phyloP scores from a whole-genome alignment of 1,140 invertebrate species.

The Cataglyphis hispanica region DNA sequence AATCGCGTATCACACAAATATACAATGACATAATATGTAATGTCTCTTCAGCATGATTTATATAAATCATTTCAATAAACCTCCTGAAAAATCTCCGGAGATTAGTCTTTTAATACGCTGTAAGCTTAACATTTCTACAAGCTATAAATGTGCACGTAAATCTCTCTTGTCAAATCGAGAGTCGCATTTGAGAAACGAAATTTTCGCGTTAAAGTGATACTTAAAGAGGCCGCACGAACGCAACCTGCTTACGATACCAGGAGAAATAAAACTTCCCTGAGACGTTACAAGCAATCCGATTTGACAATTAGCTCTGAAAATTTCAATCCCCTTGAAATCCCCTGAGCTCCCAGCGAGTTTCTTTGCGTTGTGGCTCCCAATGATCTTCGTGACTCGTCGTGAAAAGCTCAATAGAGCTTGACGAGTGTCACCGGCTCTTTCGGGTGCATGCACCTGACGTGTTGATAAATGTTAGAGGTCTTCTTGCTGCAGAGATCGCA shows the following conservation, averaged over 20 bases:
- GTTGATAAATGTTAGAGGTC: slow-evolving; percentile 84
- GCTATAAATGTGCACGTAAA: background rate
- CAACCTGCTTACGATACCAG: background rate
- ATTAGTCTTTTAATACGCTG: background rate
- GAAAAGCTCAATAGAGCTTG: slow-evolving; percentile 78
- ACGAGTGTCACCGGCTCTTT: slow-evolving; percentile 79
- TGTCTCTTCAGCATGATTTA: background rate
- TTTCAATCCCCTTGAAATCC: too few relatives aligned
- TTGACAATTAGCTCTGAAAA: background rate
- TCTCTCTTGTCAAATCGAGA: background rate
- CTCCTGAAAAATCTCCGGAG: background rate
- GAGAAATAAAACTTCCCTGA: background rate
- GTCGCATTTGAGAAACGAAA: background rate
- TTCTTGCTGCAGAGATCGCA: slow-evolving; percentile 85
- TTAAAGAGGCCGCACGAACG: background rate
- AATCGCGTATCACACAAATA: background rate
- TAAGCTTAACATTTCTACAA: background rate
- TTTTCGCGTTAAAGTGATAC: background rate
- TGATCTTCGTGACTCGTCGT: background rate
- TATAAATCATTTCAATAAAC: background rate
- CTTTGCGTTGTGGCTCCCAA: background rate
- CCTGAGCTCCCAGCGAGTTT: background rate
- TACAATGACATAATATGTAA: background rate
- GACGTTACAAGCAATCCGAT: background rate
- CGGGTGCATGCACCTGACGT: slow-evolving; percentile 82